Conservation (phyloP, 2,797 vertebrate genomes). For the Diplodus puntazzo region DNA sequence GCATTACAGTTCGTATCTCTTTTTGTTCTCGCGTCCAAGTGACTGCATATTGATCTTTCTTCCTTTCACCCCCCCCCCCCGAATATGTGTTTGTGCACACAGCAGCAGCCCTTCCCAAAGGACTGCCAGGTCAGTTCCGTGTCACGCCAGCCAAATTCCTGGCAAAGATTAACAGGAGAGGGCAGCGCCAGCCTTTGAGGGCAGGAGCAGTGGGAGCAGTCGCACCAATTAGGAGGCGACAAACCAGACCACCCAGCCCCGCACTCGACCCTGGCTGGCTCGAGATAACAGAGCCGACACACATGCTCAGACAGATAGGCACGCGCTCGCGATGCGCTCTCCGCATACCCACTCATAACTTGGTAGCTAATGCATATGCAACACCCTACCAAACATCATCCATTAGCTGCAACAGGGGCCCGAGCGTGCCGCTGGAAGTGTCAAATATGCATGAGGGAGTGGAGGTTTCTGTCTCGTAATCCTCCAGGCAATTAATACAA, state of each 20-base stretch:
- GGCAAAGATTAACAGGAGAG: slow-evolving; percentile 62
- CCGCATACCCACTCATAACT: slow-evolving; percentile 52
- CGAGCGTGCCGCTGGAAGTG: slow-evolving; percentile 42
- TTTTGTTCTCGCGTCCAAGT: slow-evolving; percentile 15
- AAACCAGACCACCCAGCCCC: slow-evolving; percentile 42
- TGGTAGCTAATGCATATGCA: slow-evolving; percentile 70
- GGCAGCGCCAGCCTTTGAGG: slow-evolving; percentile 57
- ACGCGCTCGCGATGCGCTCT: slow-evolving; percentile 9
- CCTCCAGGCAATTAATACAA: slow-evolving; percentile 73
- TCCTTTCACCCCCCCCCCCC: no score
- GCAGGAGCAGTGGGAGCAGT: slow-evolving; percentile 40
- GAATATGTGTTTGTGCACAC: slow-evolving; percentile 2
- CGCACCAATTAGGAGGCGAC: slow-evolving; percentile 57
- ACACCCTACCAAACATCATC: slow-evolving; percentile 52
- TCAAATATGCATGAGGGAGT: slow-evolving; percentile 78
- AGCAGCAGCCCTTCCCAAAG: background rate
- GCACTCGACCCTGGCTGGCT: slow-evolving; percentile 40
- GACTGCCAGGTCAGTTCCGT: slow-evolving; percentile 50
- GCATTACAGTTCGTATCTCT: slow-evolving; percentile 20
- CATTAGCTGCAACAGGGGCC: slow-evolving; percentile 61
- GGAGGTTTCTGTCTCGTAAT: slow-evolving; percentile 63
- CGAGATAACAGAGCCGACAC: slow-evolving; percentile 55
- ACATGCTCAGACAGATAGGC: slow-evolving; percentile 46
- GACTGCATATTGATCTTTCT: slow-evolving; percentile 15
- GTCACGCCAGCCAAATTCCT: slow-evolving; percentile 46